Percentiles rank a stretch among this genome's conserved stretches.
Conservation (phyloP, 2,113 vertebrate genomes). For the Mesoclemmys tuberculata region DNA sequence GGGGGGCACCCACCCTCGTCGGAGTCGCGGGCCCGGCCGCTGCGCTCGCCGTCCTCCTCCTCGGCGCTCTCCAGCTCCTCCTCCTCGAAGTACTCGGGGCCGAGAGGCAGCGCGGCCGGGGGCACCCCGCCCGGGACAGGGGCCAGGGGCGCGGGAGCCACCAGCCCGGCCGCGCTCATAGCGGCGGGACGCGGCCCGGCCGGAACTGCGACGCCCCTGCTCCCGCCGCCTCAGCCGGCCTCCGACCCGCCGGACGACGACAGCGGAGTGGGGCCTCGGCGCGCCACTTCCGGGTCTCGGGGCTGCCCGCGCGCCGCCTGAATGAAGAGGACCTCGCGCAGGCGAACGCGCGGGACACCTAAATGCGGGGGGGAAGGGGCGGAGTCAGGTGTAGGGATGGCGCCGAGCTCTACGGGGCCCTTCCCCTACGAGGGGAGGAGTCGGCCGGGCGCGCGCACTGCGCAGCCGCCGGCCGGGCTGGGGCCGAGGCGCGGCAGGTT, state of each 20-base stretch:
- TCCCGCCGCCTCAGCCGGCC: not conserved
- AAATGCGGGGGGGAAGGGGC: not conserved
- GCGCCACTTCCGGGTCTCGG: not conserved
- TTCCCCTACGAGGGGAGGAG: no score
- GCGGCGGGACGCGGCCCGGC: not conserved
- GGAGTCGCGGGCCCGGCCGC: constrained; percentile 92
- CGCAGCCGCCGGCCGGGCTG: no score
- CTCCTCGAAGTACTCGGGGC: constrained; percentile 92
- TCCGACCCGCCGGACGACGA: not conserved
- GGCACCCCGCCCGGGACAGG: constrained; percentile 80
- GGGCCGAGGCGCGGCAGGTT: no score
- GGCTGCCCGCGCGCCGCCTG: not conserved
- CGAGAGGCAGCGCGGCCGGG: constrained; percentile 77
- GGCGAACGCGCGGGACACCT: not conserved
- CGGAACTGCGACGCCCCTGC: not conserved
- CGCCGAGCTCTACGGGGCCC: no score
- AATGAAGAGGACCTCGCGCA: not conserved
- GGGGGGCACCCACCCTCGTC: constrained; percentile 85
- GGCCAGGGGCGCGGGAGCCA: constrained; percentile 77
- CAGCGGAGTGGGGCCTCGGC: not conserved
- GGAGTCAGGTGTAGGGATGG: not conserved
- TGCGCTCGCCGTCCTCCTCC: constrained; percentile 94
- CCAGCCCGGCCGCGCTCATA: constrained; percentile 88
- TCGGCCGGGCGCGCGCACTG: no score
- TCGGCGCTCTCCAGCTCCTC: constrained; percentile 94